Base-by-base conservation (phyloP, 2,113 vertebrate species). In the Charina bottae region DNA sequence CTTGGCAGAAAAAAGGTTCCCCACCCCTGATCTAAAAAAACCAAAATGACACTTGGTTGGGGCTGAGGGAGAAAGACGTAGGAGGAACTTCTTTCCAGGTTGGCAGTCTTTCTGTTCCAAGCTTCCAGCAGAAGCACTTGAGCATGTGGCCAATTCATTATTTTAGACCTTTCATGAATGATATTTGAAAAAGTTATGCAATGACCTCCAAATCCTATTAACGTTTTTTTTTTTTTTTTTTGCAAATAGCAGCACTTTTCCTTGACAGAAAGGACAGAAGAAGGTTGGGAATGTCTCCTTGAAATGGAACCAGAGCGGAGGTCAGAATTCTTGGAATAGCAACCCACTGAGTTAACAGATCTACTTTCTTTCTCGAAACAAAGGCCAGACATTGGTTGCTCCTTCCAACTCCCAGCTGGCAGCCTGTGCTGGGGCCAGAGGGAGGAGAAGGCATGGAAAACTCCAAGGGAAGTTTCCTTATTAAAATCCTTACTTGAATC, bases 261-360 rank as follows among this genome's bases (percentile, higher is more conserved):
- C 85, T 26, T 83, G 68, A 37, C n/a, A n/a, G n/a, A n/a, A n/a
- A 88, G 91, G 56, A 49, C 42, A 83, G 72, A 62, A 83, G 54
- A 84, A 83, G 54, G 86, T 54, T 13, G 91, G 87, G 91, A 92
- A 92, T 92, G 91, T 24, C 9, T 92, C 68, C 37, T 86, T 9
- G 68, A 60, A 46, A 60, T 28, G 46, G 58, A 85, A 64, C 4
- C 28, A 85, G 78, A 60, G 85, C 8, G 46, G 64, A 92, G 91
- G 91, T 46, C 17, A 68, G 86, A 53, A 92, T 92, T 92, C 87
- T 88, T 92, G 64, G 46, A 88, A 92, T 92, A 92, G 91, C 91
- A 89, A 92, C 42, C 2, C 6, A 13, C 91, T 92, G 91, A 92
- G 87, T 92, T 92, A 83, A 88, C 91, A 60, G 56, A 62, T 83